Conservation (phyloP, 2,113 vertebrate genomes). For the Hoplias malabaricus region DNA sequence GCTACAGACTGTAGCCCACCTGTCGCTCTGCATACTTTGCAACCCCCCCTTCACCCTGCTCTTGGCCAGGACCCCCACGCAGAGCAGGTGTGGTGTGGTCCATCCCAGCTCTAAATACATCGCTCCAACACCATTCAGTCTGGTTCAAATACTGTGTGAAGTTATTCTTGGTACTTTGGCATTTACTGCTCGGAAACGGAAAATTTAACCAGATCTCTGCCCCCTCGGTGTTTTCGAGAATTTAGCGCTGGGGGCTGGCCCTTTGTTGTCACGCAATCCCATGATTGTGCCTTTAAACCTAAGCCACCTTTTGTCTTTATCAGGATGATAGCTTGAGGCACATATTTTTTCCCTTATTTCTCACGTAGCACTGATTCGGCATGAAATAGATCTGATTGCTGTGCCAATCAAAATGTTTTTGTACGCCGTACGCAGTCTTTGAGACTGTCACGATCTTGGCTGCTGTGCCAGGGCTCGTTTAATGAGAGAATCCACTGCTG, state of each 20-base stretch:
- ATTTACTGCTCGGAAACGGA: constrained; percentile 1
- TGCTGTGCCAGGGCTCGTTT: background rate
- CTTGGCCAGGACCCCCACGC: too few species aligned
- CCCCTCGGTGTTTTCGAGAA: constrained; percentile 14
- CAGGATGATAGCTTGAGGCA: constrained; percentile 15
- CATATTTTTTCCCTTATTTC: constrained; percentile 1
- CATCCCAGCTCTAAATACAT: too few species aligned
- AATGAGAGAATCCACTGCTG: background rate
- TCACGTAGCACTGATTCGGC: background rate
- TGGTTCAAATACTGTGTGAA: background rate
- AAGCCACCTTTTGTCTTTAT: constrained; percentile 21
- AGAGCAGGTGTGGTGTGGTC: too few species aligned
- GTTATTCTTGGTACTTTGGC: background rate
- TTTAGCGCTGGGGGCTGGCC: constrained; percentile 1
- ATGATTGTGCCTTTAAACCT: constrained; percentile 16
- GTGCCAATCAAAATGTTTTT: constrained; percentile 19
- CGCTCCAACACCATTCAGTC: background rate
- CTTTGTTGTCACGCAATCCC: constrained; percentile 16
- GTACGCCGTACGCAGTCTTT: background rate
- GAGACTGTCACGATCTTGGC: background rate
- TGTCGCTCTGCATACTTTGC: too few species aligned
- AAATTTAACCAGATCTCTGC: background rate
- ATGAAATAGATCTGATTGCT: constrained; percentile 6
- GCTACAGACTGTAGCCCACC: too few species aligned
- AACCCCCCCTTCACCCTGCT: too few species aligned